Evolutionary conservation across 1,140 invertebrate species (phyloP).

Genomic region (Drosophila erecta): DNA sequence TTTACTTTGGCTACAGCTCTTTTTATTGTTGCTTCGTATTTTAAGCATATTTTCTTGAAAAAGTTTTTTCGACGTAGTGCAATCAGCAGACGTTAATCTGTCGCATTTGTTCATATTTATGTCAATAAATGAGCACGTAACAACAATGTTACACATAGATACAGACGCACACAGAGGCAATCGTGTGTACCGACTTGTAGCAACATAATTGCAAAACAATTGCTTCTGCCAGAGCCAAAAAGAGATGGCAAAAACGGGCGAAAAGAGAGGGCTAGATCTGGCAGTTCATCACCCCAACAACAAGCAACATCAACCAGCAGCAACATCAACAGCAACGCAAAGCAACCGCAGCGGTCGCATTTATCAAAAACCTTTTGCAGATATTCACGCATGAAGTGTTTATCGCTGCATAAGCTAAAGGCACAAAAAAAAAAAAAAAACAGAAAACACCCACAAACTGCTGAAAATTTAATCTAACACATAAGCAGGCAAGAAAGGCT

Average conservation of each 20-base stretch:
- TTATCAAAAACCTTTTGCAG: conserved; percentile 76
- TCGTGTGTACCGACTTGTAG: conserved; percentile 28
- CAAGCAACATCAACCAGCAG: conserved; percentile 19
- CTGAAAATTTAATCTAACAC: conserved; percentile 63
- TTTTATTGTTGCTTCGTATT: conserved; percentile 24
- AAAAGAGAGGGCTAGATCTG: conserved; percentile 21
- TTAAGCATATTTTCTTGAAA: conserved; percentile 54
- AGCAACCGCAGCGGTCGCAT: conserved; percentile 56
- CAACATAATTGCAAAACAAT: conserved; percentile 77
- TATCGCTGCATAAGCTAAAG: conserved; percentile 69
- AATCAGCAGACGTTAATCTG: conserved; percentile 76
- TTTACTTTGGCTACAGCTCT: neutral
- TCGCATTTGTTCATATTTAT: conserved; percentile 74
- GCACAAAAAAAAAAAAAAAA: conserved; percentile 27
- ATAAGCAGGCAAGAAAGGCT: conserved; percentile 24
- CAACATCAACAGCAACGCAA: conserved; percentile 38
- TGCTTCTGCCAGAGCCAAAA: conserved; percentile 22
- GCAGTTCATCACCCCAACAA: conserved; percentile 66
- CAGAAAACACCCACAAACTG: conserved; percentile 67
- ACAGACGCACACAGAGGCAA: conserved; percentile 2
- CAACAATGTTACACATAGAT: conserved; percentile 63
- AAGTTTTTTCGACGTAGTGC: conserved; percentile 42
- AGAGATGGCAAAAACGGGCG: conserved; percentile 10
- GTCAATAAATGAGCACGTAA: conserved; percentile 78
- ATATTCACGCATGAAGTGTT: conserved; percentile 83